Conservation (phyloP, 2,113 vertebrate genomes). For the Poecile atricapillus region DNA sequence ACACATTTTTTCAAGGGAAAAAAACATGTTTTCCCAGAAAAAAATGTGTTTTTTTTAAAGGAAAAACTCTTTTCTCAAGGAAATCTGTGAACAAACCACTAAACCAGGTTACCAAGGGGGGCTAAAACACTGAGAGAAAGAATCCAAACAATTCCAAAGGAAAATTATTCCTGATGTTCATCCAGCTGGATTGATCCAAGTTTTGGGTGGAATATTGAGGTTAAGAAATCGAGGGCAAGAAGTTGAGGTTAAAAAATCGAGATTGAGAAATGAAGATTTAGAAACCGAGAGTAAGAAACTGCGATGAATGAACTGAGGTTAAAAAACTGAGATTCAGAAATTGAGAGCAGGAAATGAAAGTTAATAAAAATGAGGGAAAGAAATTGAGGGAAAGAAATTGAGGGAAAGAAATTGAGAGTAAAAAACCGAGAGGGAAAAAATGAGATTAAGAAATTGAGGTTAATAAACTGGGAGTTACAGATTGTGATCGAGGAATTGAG, state of each 20-base stretch:
- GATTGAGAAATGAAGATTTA: not conserved
- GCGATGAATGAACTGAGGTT: not conserved
- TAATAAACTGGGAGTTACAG: not conserved
- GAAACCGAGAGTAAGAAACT: not conserved
- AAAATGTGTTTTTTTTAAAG: not conserved
- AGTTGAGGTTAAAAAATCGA: not conserved
- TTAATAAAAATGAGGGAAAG: not conserved
- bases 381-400: no score
- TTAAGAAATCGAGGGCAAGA: not conserved
- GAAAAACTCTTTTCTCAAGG: not conserved
- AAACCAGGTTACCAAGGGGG: not conserved
- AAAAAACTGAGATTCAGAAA: not conserved
- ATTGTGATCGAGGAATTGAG: not conserved
- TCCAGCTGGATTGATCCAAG: not conserved
- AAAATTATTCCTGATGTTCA: not conserved
- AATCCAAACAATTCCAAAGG: not conserved
- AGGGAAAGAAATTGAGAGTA: fast-evolving
- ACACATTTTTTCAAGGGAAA: not conserved
- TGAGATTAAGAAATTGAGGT: no score
- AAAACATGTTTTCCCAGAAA: not conserved
- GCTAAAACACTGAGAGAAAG: not conserved
- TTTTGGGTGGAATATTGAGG: fast-evolving
- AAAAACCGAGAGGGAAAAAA: no score
- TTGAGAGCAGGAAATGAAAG: no score
- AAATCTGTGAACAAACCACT: not conserved